phyloP scores from a whole-genome alignment of 2,797 vertebrate genomes.

The Enteromius mattozi region DNA sequence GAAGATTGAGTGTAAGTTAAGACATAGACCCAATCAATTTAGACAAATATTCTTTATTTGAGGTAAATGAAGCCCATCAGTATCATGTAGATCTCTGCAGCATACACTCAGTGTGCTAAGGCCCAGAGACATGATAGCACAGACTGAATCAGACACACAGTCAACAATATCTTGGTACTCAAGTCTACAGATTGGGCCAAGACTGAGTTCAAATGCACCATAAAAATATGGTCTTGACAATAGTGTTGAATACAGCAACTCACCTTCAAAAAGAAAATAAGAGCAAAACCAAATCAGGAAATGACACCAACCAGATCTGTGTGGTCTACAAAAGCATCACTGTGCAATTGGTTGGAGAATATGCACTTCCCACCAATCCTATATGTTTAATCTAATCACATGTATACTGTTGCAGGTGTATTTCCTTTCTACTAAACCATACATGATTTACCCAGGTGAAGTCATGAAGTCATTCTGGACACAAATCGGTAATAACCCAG shows the following conservation, averaged over 20 bases:
- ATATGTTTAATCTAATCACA: not conserved
- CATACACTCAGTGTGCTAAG: not conserved
- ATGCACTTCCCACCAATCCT: not conserved
- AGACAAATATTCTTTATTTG: not conserved
- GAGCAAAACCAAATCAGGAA: not conserved
- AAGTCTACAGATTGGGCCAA: not conserved
- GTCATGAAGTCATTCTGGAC: conserved; percentile 24
- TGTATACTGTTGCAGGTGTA: not conserved
- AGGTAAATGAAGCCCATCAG: not conserved
- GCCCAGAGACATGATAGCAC: not conserved
- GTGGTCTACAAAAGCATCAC: not conserved
- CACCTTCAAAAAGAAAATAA: not conserved
- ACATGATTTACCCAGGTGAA: conserved; percentile 29
- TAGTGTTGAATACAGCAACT: not conserved
- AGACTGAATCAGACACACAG: not conserved
- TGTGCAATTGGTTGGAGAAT: not conserved
- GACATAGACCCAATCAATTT: not conserved
- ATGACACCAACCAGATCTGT: not conserved
- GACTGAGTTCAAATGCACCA: not conserved
- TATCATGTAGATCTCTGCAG: not conserved
- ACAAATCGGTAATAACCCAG: conserved; percentile 31
- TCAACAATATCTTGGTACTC: not conserved
- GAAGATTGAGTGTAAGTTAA: not conserved
- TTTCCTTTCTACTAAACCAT: conserved; percentile 4
- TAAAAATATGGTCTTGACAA: not conserved